phyloP scores from a whole-genome alignment of 2,797 vertebrate species.

The Myiothlypis chrysogaster region DNA sequence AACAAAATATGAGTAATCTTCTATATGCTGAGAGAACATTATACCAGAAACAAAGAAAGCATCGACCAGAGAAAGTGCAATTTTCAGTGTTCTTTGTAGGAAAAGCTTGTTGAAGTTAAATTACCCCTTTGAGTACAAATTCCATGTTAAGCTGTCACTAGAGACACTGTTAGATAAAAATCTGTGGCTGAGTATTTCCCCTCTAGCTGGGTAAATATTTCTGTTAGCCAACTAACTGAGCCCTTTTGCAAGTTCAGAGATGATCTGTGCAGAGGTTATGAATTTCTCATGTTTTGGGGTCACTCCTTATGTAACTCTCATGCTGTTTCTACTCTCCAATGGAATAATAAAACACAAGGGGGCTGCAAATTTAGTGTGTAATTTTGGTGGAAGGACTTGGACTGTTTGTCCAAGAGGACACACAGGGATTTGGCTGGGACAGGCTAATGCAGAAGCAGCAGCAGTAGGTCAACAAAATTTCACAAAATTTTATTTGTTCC shows the following conservation, averaged over 20 bases:
- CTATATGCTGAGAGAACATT: background rate
- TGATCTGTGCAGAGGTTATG: background rate
- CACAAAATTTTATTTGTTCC: background rate
- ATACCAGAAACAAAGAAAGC: background rate
- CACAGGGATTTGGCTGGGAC: background rate
- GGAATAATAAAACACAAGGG: background rate
- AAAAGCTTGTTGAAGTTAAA: background rate
- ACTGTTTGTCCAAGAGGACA: background rate
- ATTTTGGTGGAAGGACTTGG: background rate
- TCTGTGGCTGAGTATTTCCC: slow-evolving; percentile 25
- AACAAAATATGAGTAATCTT: background rate
- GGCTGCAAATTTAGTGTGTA: background rate
- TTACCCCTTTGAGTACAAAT: background rate
- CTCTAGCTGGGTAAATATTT: slow-evolving; percentile 39
- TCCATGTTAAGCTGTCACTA: background rate
- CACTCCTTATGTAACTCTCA: background rate
- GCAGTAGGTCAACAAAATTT: background rate
- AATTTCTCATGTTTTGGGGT: slow-evolving; percentile 32
- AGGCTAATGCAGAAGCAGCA: background rate
- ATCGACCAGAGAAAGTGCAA: background rate
- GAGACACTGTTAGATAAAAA: slow-evolving; percentile 31
- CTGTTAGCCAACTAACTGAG: background rate
- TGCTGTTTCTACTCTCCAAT: background rate
- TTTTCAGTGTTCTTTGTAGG: background rate
- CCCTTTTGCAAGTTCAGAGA: background rate